A percentile compares a stretch with the other conserved stretches of the same genome.
Conservation (phyloP, 2,888 invertebrate genomes). For the Dermolepida albohirtum region DNA sequence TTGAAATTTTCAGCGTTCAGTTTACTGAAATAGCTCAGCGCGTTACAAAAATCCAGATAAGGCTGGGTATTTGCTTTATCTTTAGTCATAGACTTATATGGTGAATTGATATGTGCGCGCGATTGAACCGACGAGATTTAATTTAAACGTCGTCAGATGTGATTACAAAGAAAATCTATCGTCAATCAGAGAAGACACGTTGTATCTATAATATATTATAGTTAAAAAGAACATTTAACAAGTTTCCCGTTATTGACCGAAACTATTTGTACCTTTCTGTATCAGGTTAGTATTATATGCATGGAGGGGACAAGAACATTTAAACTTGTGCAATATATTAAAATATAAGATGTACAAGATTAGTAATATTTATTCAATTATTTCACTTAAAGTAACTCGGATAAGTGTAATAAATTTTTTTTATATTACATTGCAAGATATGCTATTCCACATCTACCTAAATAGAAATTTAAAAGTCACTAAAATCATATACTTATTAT, state of each 20-base stretch:
- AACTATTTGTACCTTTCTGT: conserved; percentile 29
- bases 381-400: too few species aligned
- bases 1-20: conserved; percentile 11
- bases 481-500: too few species aligned
- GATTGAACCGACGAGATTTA: conserved; percentile 35
- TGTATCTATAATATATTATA: conserved; percentile 4
- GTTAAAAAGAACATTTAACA: conserved; percentile 19
- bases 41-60: conserved; percentile 34
- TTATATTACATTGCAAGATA: too few species aligned
- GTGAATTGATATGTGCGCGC: conserved; percentile 20
- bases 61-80: conserved; percentile 32
- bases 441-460: too few species aligned
- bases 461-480: too few species aligned
- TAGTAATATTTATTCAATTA: too few species aligned
- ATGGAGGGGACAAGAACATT: not conserved
- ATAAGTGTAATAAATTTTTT: too few species aligned
- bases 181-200: conserved; percentile 6
- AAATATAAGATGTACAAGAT: too few species aligned
- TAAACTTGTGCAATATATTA: too few species aligned
- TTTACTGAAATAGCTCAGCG: conserved; percentile 14
- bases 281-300: conserved; percentile 2
- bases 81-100: conserved; percentile 25
- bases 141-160: conserved; percentile 5
- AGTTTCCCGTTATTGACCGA: conserved; percentile 31
- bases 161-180: conserved; percentile 18